Evolutionary conservation across 1,140 invertebrate species (phyloP).

Genomic region (Procambarus clarkii): DNA sequence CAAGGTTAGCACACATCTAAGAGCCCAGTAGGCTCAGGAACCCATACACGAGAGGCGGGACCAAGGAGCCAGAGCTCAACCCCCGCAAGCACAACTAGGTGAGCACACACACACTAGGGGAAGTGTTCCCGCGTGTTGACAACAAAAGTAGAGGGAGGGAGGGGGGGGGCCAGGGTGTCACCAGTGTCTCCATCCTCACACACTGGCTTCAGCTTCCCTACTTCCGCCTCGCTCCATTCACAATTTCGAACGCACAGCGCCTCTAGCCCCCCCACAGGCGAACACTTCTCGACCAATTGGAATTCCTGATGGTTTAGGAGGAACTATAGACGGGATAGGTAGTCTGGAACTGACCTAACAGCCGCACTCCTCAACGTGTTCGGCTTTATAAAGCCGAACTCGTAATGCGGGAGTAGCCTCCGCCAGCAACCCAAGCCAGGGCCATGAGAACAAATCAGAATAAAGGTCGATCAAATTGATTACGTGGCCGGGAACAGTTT

Average conservation of each 20-base stretch:
- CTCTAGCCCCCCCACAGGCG: no score
- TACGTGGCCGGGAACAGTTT: not conserved
- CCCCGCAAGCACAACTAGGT: not conserved
- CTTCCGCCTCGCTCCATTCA: no score
- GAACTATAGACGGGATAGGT: no score
- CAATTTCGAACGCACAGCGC: no score
- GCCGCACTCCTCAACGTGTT: no score
- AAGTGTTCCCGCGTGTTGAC: not conserved
- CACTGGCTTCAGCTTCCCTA: not conserved
- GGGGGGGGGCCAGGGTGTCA: not conserved
- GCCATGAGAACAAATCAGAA: not conserved
- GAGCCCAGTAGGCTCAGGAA: not conserved
- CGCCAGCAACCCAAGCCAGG: not conserved
- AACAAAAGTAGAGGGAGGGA: not conserved
- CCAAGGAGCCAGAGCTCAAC: no score
- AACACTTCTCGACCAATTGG: no score
- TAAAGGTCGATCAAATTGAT: conserved; percentile 4
- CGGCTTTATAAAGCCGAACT: no score
- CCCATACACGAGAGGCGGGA: not conserved
- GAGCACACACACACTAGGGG: not conserved
- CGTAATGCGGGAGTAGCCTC: no score
- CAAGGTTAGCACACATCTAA: no score
- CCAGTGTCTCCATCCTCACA: not conserved
- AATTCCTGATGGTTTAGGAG: no score
- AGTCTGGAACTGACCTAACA: no score